Evolutionary conservation across 2,888 invertebrate species (phyloP).

Genomic region (Merodon equestris): DNA sequence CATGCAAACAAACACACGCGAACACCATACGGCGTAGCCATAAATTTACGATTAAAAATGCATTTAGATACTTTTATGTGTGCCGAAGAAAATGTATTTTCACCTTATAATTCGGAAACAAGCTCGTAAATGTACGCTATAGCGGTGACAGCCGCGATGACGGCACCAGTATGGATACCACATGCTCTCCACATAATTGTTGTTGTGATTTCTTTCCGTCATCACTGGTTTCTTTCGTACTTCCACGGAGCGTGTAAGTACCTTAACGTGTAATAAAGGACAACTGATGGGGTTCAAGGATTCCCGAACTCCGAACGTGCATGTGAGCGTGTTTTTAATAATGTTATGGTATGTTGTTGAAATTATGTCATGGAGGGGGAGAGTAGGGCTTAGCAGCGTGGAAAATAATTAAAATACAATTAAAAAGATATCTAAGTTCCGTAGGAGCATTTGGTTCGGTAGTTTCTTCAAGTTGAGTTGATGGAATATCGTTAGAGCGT

Average conservation of each 20-base stretch:
- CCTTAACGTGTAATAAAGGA: constrained; percentile 49
- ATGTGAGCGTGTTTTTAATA: constrained; percentile 7
- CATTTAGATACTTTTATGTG: constrained; percentile 66
- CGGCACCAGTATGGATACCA: background rate
- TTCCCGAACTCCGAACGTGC: constrained; percentile 5
- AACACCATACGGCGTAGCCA: constrained; percentile 57
- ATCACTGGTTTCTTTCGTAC: too few species aligned
- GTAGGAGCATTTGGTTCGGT: constrained; percentile 8
- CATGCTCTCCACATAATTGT: constrained; percentile 14
- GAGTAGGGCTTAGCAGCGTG: constrained; percentile 33
- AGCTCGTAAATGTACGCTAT: constrained; percentile 57
- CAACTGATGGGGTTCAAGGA: constrained; percentile 44
- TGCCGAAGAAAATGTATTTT: constrained; percentile 47
- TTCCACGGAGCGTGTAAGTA: too few species aligned
- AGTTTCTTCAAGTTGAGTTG: too few species aligned
- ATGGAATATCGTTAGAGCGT: too few species aligned
- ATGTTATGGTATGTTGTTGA: constrained; percentile 27
- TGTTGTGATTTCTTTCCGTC: constrained; percentile 25
- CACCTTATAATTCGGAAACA: constrained; percentile 64
- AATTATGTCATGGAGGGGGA: constrained; percentile 16
- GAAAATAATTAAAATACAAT: constrained; percentile 65
- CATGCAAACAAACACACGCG: constrained; percentile 28
- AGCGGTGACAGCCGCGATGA: constrained; percentile 40
- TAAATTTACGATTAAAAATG: constrained; percentile 69
- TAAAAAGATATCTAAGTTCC: constrained; percentile 53